Evolutionary conservation across 2,888 invertebrate species (phyloP).

Genomic region (Tineola bisselliella): DNA sequence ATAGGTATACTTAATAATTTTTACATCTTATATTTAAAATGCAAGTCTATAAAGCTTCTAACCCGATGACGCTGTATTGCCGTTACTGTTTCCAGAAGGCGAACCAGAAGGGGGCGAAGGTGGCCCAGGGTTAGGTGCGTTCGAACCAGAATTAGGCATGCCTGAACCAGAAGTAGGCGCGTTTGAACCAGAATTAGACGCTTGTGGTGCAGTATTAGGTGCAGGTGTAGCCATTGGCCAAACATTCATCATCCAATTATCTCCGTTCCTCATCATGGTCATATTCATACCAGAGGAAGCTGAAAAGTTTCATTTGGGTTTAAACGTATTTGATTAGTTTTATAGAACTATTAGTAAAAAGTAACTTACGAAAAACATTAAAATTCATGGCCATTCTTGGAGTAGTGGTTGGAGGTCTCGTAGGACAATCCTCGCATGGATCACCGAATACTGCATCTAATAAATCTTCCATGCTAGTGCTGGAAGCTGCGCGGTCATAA

Average conservation of each 20-base stretch:
- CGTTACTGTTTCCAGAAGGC: background rate
- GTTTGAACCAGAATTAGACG: background rate
- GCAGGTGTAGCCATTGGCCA: slow-evolving; percentile 18
- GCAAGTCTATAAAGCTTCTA: background rate
- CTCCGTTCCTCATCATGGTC: slow-evolving; percentile 23
- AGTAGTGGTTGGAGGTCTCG: slow-evolving; percentile 15
- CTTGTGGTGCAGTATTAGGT: background rate
- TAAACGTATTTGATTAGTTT: too few relatives aligned
- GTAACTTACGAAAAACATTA: slow-evolving; percentile 31
- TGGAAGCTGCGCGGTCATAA: slow-evolving; percentile 23
- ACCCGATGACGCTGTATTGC: background rate
- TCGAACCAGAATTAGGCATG: background rate
- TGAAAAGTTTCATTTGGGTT: slow-evolving; percentile 20
- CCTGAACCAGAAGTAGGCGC: background rate
- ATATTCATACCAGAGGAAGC: slow-evolving; percentile 33
- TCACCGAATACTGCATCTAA: slow-evolving; percentile 21
- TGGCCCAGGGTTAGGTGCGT: background rate
- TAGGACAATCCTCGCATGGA: slow-evolving; percentile 20
- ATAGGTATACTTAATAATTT: too few relatives aligned
- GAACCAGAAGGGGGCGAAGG: background rate
- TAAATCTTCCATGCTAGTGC: slow-evolving; percentile 20
- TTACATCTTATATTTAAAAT: too few relatives aligned
- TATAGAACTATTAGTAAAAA: too few relatives aligned
- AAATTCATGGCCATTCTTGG: slow-evolving; percentile 24
- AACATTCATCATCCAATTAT: slow-evolving; percentile 22